Percentiles rank a stretch among this genome's conserved stretches.
Conservation (phyloP, 2,113 vertebrate genomes). For the Microtus ochrogaster region DNA sequence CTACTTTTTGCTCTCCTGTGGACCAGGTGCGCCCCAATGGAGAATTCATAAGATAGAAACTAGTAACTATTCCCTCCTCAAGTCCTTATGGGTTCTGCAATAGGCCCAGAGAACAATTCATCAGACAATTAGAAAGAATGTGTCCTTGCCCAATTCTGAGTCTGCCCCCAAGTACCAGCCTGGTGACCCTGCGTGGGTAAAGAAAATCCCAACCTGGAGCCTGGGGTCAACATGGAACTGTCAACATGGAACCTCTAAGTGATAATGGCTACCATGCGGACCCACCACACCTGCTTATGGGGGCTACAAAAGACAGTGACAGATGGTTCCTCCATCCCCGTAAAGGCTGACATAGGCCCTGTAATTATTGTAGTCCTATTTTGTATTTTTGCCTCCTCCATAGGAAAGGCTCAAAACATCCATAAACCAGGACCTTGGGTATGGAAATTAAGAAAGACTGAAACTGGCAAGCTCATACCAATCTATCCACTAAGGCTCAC, state of each 20-base stretch:
- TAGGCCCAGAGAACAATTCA: not conserved
- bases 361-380: not conserved
- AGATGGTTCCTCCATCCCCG: too few species aligned
- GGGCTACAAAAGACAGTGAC: not conserved
- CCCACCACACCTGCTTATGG: not conserved
- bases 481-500: not conserved
- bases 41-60: not conserved
- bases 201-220: not conserved
- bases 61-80: not conserved
- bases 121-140: not conserved
- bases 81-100: not conserved
- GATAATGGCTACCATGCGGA: not conserved
- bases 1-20: not conserved
- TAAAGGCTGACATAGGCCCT: not conserved
- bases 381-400: not conserved
- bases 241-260: not conserved
- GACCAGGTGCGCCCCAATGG: not conserved
- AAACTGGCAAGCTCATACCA: not conserved
- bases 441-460: not conserved
- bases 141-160: not conserved
- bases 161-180: not conserved
- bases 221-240: not conserved
- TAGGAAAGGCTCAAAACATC: not conserved
- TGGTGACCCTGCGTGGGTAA: not conserved
- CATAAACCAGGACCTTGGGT: not conserved